Evolutionary conservation across 2,888 invertebrate species (phyloP).

Genomic region (Nysson spinosus): DNA sequence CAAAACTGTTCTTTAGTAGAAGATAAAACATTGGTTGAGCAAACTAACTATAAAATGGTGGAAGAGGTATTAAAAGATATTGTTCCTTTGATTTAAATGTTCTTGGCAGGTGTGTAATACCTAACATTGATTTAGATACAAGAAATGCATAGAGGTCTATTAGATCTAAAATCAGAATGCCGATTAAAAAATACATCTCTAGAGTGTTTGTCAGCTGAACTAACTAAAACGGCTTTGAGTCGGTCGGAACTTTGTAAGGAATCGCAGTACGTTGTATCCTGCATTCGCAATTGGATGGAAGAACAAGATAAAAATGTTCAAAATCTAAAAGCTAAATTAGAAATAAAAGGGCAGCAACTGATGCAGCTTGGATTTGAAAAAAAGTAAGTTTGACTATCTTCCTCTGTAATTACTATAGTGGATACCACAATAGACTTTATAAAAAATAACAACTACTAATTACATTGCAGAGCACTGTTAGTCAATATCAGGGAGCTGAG

Average conservation of each 20-base stretch:
- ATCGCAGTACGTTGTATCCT: conserved; percentile 65
- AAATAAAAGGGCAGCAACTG: conserved; percentile 64
- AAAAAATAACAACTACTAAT: too few species aligned
- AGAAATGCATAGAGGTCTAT: conserved; percentile 64
- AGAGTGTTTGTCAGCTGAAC: conserved; percentile 65
- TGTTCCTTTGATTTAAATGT: conserved; percentile 3
- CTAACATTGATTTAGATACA: conserved; percentile 69
- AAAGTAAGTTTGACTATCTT: conserved; percentile 59
- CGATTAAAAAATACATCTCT: conserved; percentile 65
- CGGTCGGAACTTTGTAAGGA: conserved; percentile 68
- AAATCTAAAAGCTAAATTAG: conserved; percentile 56
- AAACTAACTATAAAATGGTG: conserved; percentile 62
- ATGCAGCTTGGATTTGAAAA: conserved; percentile 63
- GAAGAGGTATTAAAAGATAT: too few species aligned
- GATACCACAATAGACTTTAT: too few species aligned
- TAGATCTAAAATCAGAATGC: conserved; percentile 66
- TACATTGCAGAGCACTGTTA: conserved; percentile 59
- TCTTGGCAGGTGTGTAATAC: too few species aligned
- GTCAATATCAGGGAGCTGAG: conserved; percentile 56
- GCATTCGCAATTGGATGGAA: conserved; percentile 68
- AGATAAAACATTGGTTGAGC: conserved; percentile 63
- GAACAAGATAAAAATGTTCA: conserved; percentile 62
- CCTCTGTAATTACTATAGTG: too few species aligned
- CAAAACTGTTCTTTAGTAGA: conserved; percentile 61
- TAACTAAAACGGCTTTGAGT: conserved; percentile 63